These are phyloP conservation scores for Plestiodon gilberti DNA, from an alignment of 2,113 vertebrate species.

Conservation along the genomic window DNA sequence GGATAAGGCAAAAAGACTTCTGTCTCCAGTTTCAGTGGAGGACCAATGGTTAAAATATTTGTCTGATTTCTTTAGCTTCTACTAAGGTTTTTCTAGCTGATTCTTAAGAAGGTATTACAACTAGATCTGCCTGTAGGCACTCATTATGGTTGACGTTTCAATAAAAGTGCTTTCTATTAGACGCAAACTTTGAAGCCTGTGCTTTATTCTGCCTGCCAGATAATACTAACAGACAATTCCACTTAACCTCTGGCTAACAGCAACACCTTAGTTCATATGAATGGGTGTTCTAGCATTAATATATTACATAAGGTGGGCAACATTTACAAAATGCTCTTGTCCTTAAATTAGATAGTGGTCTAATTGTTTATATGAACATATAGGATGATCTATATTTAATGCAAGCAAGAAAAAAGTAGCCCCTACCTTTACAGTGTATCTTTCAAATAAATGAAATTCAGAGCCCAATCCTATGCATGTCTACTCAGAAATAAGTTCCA, in stretches of 20 bases:
- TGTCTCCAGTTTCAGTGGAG: too few relatives aligned
- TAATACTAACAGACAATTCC: background rate
- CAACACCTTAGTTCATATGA: background rate
- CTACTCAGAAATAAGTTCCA: too few relatives aligned
- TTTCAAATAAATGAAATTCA: background rate
- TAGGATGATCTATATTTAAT: background rate
- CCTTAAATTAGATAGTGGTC: background rate
- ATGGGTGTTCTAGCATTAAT: background rate
- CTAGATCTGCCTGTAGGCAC: background rate
- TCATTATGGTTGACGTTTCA: background rate
- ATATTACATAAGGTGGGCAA: background rate
- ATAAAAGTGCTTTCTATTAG: background rate
- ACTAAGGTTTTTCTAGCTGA: background rate
- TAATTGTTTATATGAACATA: background rate
- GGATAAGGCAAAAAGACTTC: too few relatives aligned
- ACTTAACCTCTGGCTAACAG: background rate
- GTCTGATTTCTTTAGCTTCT: background rate
- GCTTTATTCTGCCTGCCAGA: background rate
- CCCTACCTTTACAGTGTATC: background rate
- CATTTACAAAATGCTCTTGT: background rate
- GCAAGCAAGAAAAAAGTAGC: background rate
- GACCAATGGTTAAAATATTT: background rate
- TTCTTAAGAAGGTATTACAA: background rate
- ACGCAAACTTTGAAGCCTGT: background rate
- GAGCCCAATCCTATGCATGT: too few relatives aligned